Percentiles rank a stretch among this genome's conserved stretches.
Conservation (phyloP, 2,113 vertebrate genomes). For the Rhabdornis inornatus region DNA sequence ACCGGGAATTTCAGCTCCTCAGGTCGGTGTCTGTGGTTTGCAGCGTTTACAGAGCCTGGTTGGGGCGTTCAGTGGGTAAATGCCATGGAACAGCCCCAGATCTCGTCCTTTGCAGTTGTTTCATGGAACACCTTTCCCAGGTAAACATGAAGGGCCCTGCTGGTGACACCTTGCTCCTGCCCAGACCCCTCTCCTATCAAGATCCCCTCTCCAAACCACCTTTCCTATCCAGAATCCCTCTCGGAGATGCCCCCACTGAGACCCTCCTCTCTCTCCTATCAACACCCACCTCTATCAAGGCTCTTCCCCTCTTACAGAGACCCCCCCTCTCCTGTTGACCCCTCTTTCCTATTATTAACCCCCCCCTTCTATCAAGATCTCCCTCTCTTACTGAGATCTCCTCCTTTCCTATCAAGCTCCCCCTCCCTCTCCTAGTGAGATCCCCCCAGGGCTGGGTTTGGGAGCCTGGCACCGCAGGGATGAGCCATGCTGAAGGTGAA, state of each 20-base stretch:
- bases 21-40: background rate
- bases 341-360: background rate
- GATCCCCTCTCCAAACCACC: background rate
- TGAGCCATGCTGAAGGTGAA: background rate
- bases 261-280: too few species aligned
- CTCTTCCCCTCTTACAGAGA: too few species aligned
- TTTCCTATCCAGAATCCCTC: too few species aligned
- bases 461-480: accelerated
- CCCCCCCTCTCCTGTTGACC: background rate
- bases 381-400: background rate
- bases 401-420: too few species aligned
- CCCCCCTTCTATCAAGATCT: too few species aligned
- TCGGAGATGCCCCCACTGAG: background rate
- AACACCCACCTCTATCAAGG: background rate
- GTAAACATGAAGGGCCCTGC: accelerated
- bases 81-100: background rate
- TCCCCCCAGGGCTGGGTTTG: background rate
- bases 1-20: background rate
- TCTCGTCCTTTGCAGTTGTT: accelerated
- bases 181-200: background rate
- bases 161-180: background rate
- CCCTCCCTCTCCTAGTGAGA: background rate
- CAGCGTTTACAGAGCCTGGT: background rate
- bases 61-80: background rate
- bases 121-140: accelerated